Evolutionary conservation across 2,888 invertebrate genomes (phyloP).

Genomic region (Calliopum simillimum): DNA sequence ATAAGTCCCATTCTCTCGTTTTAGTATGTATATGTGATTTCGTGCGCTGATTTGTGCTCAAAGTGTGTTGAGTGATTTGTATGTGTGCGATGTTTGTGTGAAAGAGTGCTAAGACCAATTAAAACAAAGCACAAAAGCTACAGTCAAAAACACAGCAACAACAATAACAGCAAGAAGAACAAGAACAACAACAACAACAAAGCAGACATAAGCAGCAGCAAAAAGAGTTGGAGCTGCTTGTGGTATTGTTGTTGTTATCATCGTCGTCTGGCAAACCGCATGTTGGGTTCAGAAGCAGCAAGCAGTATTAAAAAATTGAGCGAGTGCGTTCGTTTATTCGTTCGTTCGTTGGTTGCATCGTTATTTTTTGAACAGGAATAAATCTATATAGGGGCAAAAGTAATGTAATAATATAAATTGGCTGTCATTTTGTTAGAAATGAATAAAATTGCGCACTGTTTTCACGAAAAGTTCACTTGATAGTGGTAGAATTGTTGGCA

Average conservation of each 20-base stretch:
- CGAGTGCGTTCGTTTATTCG: too few relatives aligned
- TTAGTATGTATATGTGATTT: background rate
- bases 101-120: conserved; percentile 22
- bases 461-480: too few relatives aligned
- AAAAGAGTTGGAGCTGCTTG: conserved; percentile 17
- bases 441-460: too few relatives aligned
- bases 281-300: background rate
- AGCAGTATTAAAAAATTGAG: background rate
- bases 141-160: too few relatives aligned
- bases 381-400: too few relatives aligned
- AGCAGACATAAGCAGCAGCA: conserved; percentile 1
- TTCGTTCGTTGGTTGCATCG: too few relatives aligned
- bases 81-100: background rate
- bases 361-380: too few relatives aligned
- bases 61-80: background rate
- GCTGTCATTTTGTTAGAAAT: too few relatives aligned
- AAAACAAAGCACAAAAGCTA: conserved; percentile 29
- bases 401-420: too few relatives aligned
- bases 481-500: too few relatives aligned
- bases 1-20: background rate
- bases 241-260: background rate
- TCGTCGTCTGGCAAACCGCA: background rate
- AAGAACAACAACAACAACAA: too few relatives aligned
- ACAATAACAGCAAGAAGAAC: too few relatives aligned
- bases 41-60: conserved; percentile 12